Conservation (phyloP, 1,140 invertebrate species). For the Psilanteris sp. region DNA sequence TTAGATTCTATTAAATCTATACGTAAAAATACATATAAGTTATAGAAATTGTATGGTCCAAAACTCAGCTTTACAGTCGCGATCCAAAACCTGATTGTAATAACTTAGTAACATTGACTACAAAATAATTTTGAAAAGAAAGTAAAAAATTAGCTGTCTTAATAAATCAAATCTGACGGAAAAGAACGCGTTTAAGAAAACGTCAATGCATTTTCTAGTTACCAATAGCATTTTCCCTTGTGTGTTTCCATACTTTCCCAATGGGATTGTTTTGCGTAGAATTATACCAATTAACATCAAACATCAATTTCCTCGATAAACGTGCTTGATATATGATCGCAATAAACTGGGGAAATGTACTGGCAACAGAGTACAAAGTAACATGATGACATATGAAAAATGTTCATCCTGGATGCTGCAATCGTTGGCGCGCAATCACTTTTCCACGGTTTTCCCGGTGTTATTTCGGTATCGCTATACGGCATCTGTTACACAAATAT, state of each 20-base stretch:
- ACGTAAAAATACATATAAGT: too few species aligned
- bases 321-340: conserved; percentile 26
- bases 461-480: conserved; percentile 43
- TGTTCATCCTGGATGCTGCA: conserved; percentile 59
- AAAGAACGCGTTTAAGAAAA: conserved; percentile 10
- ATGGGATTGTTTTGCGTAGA: conserved; percentile 18
- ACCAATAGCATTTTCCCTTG: conserved; percentile 24
- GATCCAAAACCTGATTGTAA: too few species aligned
- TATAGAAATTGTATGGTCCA: too few species aligned
- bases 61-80: too few species aligned
- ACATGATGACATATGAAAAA: conserved; percentile 46
- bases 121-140: too few species aligned
- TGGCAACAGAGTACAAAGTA: conserved; percentile 16
- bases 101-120: too few species aligned
- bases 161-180: conserved; percentile 27
- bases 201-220: conserved; percentile 4
- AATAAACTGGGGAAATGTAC: conserved; percentile 16
- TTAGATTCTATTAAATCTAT: too few species aligned
- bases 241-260: conserved; percentile 21
- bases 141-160: too few species aligned
- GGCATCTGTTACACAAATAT: conserved; percentile 53
- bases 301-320: conserved; percentile 45
- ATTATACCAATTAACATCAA: conserved; percentile 46
- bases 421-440: conserved; percentile 36
- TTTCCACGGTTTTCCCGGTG: conserved; percentile 50